Evolutionary conservation across 1,140 invertebrate genomes (phyloP).

Genomic region (Drusus annulatus): DNA sequence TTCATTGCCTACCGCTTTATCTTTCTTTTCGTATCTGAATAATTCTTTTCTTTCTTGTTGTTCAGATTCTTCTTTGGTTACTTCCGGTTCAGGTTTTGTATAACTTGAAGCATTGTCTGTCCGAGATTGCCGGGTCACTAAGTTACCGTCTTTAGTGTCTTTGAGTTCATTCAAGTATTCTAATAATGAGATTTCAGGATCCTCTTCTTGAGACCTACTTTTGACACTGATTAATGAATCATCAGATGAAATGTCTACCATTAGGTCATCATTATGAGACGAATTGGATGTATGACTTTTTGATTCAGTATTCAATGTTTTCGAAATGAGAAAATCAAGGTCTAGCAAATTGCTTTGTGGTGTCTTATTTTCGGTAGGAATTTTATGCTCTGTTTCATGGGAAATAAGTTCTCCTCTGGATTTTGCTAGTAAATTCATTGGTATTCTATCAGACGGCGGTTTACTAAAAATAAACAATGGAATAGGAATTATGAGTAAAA

Average conservation of each 20-base stretch:
- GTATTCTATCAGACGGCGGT: constrained; percentile 75
- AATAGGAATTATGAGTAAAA: too few relatives aligned
- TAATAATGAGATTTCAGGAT: constrained; percentile 51
- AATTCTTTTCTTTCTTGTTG: background rate
- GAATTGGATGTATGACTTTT: constrained; percentile 52
- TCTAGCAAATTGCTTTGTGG: constrained; percentile 63
- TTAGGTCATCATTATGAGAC: constrained; percentile 70
- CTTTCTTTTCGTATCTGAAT: background rate
- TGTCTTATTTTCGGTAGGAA: constrained; percentile 24
- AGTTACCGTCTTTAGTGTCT: background rate
- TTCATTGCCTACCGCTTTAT: background rate
- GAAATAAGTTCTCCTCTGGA: background rate
- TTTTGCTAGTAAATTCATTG: constrained; percentile 78
- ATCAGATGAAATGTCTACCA: constrained; percentile 71
- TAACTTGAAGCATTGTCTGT: constrained; percentile 3
- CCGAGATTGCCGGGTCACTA: constrained; percentile 33
- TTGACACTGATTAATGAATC: constrained; percentile 50
- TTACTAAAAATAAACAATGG: constrained; percentile 68
- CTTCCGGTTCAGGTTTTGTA: background rate
- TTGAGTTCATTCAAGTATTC: constrained; percentile 48
- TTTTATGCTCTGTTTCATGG: constrained; percentile 3
- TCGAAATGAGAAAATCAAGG: constrained; percentile 68
- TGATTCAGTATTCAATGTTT: constrained; percentile 57
- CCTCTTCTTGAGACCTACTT: constrained; percentile 38
- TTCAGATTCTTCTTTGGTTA: constrained; percentile 4